phyloP scores from a whole-genome alignment of 2,888 invertebrate species.

The Hipparchia semele region DNA sequence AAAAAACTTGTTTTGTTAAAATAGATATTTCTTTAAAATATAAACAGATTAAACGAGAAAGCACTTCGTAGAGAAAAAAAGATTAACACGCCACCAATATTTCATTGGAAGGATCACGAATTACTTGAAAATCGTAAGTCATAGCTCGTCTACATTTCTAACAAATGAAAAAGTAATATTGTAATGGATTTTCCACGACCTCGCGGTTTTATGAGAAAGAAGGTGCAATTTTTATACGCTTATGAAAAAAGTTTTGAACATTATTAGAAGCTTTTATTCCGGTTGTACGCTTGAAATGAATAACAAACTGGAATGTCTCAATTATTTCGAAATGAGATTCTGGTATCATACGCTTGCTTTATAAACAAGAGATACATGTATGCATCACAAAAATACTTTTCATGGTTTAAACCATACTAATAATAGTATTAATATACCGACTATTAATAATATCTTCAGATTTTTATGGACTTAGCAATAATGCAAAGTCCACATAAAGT shows the following conservation, averaged over 20 bases:
- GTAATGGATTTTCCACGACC: slow-evolving; percentile 12
- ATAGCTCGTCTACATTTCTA: slow-evolving; percentile 10
- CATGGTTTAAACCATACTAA: too few species aligned
- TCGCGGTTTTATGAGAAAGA: slow-evolving; percentile 15
- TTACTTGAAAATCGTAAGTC: slow-evolving; percentile 18
- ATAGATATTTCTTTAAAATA: too few species aligned
- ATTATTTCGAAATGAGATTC: slow-evolving; percentile 15
- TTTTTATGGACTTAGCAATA: too few species aligned
- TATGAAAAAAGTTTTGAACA: slow-evolving; percentile 22
- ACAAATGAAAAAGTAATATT: slow-evolving; percentile 21
- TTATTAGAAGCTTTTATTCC: slow-evolving; percentile 21
- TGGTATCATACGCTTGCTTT: background rate
- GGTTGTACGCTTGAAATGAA: slow-evolving; percentile 15
- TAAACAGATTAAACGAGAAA: background rate
- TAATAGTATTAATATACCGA: too few species aligned
- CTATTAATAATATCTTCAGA: too few species aligned
- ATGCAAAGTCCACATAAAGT: too few species aligned
- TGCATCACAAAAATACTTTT: too few species aligned
- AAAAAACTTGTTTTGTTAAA: too few species aligned
- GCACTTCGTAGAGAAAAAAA: background rate
- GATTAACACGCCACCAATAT: slow-evolving; percentile 1
- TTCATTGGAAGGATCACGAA: slow-evolving; percentile 6
- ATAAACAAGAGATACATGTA: background rate
- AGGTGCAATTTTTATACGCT: slow-evolving; percentile 9
- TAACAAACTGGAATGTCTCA: slow-evolving; percentile 10